A percentile compares a stretch with the other conserved stretches of the same genome.
Evolutionary conservation across 1,140 invertebrate species (phyloP).

Genomic region (Cyclargus thomasi): DNA sequence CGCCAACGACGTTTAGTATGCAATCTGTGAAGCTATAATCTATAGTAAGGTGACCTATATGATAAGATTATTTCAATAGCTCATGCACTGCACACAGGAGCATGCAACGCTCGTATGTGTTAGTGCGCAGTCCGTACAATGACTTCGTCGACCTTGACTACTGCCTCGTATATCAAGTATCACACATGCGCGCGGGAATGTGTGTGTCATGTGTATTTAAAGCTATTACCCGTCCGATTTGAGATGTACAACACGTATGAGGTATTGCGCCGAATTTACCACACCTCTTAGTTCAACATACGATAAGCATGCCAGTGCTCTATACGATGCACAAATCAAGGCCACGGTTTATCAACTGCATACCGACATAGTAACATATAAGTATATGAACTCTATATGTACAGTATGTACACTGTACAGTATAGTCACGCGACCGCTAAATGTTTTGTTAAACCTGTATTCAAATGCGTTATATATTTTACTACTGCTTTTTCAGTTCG

Average conservation of each 20-base stretch:
- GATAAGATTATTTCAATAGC: constrained; percentile 71
- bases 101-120: constrained; percentile 42
- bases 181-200: constrained; percentile 52
- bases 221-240: constrained; percentile 46
- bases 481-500: too few species aligned
- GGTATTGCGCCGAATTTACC: constrained; percentile 36
- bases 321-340: constrained; percentile 52
- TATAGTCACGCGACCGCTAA: too few species aligned
- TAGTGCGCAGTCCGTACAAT: constrained; percentile 66
- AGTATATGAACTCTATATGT: not conserved
- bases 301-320: constrained; percentile 65
- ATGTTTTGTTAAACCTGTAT: too few species aligned
- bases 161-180: constrained; percentile 66
- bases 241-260: constrained; percentile 27
- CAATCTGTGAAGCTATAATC: constrained; percentile 48
- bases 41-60: constrained; percentile 74
- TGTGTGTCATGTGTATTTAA: constrained; percentile 63
- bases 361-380: not conserved
- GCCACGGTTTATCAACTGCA: constrained; percentile 46
- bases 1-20: constrained; percentile 21
- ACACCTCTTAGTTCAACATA: constrained; percentile 65
- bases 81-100: constrained; percentile 42
- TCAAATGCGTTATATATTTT: too few species aligned
- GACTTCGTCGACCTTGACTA: constrained; percentile 73
- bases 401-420: too few species aligned